Evolutionary conservation across 2,797 vertebrate genomes (phyloP), one percentile per base, ranked within the genome.

Genomic region (Rhinoraja longicauda): DNA sequence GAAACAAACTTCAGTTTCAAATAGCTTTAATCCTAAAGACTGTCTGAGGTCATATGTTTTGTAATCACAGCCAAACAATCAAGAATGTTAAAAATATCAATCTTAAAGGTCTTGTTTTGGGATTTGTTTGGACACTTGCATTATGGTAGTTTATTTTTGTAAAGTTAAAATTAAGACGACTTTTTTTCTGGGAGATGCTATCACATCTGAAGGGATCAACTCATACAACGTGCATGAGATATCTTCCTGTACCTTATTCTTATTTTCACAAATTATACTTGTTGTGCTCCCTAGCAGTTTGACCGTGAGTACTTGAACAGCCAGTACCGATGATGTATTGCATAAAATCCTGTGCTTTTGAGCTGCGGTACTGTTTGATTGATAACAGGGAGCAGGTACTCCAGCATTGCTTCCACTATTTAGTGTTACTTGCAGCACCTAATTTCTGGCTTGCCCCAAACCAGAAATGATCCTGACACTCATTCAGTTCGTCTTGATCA

Each of bases 31-130:
- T 59, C 84, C 15, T 64, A 21, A 36, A 36, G 84, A 19, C 8
- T 67, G 59, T 36, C 62, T 64, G 82, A n/a, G 82, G 26, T 32
- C 57, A 45, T 39, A 81, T n/a, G 26, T 86, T 86, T 64, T 86
- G 59, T 19, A 29, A 64, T 32, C 17, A 62, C 15, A 67, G 32
- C 7, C 62, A 88, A 62, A 67, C 7, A 67, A 36, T 15, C 32
- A 67, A 88, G n/a, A 62, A 64, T 88, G 82, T 86, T 62, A 64
- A 86, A 86, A n/a, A 10, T 32, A 59, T 84, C 29, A 86, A 86
- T 13, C 39, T 10, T 82, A 26, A 57, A 82, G 79, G 24, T 10
- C 3, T 82, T 88, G 45, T 53, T 82, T 12, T 53, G 13, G 24
- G 45, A 82, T 26, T 32, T 64, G 59, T 19, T 88, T 5, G 26